Percentiles rank a stretch among this genome's conserved stretches.
Evolutionary conservation across 2,113 vertebrate species (phyloP).

Genomic region (Cranoglanis bouderius): DNA sequence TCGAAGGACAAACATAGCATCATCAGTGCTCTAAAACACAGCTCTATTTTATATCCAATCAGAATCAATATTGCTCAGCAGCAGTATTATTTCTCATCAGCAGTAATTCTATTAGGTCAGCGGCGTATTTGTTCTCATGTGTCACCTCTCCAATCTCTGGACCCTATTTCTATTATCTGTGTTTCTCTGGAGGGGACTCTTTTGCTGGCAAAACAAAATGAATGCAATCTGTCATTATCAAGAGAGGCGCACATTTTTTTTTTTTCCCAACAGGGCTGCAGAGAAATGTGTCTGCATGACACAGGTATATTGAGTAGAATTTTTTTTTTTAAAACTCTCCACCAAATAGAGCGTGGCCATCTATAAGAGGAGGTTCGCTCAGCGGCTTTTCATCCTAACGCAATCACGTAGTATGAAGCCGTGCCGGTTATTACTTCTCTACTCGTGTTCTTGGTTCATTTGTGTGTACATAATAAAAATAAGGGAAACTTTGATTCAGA

Average conservation of each 20-base stretch:
- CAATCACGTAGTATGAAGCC: neutral
- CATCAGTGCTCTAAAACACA: neutral
- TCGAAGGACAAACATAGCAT: neutral
- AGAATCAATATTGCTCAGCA: conserved; percentile 35
- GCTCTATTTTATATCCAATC: conserved; percentile 22
- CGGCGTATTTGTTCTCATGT: conserved; percentile 49
- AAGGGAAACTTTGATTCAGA: neutral
- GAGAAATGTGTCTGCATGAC: conserved; percentile 46
- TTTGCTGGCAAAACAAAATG: conserved; percentile 45
- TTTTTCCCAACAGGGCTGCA: conserved; percentile 21
- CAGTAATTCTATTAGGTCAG: conserved; percentile 52
- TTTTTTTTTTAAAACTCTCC: conserved; percentile 38
- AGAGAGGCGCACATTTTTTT: conserved; percentile 6
- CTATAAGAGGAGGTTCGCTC: conserved; percentile 22
- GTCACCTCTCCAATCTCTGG: conserved; percentile 50
- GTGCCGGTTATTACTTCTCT: neutral
- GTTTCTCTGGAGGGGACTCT: conserved; percentile 48
- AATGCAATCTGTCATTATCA: conserved; percentile 56
- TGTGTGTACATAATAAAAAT: neutral
- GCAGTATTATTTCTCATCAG: conserved; percentile 44
- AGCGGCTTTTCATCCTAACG: conserved; percentile 39
- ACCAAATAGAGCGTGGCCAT: conserved; percentile 37
- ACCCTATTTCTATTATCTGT: conserved; percentile 52
- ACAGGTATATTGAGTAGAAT: conserved; percentile 20
- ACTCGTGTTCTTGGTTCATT: neutral